Conservation (phyloP, 2,113 vertebrate genomes). For the Actenoides hombroni region DNA sequence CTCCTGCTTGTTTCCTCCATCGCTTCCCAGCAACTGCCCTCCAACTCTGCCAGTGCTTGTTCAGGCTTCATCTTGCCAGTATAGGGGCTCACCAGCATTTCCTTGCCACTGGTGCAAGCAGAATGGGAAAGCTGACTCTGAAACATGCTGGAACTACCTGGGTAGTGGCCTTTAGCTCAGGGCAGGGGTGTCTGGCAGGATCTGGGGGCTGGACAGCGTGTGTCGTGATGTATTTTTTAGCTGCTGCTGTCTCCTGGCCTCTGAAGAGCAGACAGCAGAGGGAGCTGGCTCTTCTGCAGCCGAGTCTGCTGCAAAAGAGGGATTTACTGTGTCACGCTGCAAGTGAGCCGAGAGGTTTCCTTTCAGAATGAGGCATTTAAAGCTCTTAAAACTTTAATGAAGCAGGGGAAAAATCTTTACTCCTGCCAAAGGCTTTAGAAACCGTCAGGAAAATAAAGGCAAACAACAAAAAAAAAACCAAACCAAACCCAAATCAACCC, state of each 20-base stretch:
- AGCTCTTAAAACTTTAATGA: slow-evolving; percentile 52
- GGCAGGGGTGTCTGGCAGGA: not conserved
- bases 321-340: not conserved
- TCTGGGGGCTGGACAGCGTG: rapidly evolving
- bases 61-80: not conserved
- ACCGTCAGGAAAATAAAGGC: not conserved
- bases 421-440: slow-evolving; percentile 7
- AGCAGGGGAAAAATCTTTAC: not conserved
- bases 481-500: no score
- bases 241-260: not conserved
- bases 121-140: not conserved
- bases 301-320: not conserved
- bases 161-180: rapidly evolving
- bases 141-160: not conserved
- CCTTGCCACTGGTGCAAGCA: not conserved
- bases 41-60: not conserved
- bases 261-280: slow-evolving; percentile 9
- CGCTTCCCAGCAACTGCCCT: not conserved
- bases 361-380: slow-evolving; percentile 22
- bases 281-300: slow-evolving; percentile 20
- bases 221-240: not conserved
- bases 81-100: not conserved
- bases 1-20: not conserved
- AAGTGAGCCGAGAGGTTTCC: slow-evolving; percentile 15
- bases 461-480: not conserved